Evolutionary conservation across 2,113 vertebrate genomes (phyloP).

Genomic region (Odocoileus hemionus): DNA sequence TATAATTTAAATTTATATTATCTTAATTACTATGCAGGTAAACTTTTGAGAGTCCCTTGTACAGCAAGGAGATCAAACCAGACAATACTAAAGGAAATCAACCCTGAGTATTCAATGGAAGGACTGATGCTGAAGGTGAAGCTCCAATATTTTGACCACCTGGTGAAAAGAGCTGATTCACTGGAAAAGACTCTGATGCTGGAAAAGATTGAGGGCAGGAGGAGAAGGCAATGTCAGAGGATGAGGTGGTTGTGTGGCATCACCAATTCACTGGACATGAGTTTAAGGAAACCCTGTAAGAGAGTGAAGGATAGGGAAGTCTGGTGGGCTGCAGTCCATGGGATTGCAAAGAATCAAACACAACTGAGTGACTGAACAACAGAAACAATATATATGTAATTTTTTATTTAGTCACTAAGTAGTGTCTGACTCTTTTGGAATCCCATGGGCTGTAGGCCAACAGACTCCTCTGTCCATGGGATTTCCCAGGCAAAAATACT

Average conservation of each 20-base stretch:
- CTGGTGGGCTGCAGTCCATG: background rate
- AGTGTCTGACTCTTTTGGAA: background rate
- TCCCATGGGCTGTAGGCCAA: background rate
- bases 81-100: background rate
- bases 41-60: background rate
- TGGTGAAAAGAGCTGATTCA: background rate
- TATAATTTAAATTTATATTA: background rate
- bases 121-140: background rate
- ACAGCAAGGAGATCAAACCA: background rate
- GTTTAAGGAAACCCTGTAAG: background rate
- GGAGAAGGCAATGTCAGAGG: background rate
- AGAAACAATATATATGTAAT: background rate
- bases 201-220: background rate
- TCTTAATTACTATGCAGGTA: background rate
- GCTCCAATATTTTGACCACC: background rate
- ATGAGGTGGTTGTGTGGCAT: background rate
- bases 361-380: background rate
- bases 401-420: background rate
- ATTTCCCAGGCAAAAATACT: background rate
- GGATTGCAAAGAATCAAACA: background rate
- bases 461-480: background rate
- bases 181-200: background rate
- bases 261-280: background rate
- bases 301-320: background rate
- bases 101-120: background rate